Percentiles rank a stretch among this genome's conserved stretches.
phyloP scores from a whole-genome alignment of 1,140 invertebrate genomes.

The Nephila pilipes region DNA sequence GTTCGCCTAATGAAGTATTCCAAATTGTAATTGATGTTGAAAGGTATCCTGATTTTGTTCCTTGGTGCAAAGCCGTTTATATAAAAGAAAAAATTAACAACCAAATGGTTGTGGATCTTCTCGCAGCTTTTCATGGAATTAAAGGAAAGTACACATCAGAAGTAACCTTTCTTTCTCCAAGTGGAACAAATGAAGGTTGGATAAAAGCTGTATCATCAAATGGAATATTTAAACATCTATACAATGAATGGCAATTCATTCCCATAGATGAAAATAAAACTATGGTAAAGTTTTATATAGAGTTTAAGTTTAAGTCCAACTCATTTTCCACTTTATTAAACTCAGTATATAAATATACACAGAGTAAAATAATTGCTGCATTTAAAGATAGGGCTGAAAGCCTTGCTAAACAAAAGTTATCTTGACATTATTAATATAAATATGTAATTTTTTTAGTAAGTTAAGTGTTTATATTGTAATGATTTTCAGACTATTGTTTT shows the following conservation, averaged over 20 bases:
- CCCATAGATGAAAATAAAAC: no score
- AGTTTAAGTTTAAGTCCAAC: no score
- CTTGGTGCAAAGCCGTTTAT: no score
- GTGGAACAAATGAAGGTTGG: constrained; percentile 38
- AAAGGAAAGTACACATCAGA: constrained; percentile 46
- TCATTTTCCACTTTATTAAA: no score
- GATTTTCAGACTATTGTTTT: constrained; percentile 44
- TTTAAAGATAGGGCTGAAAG: constrained; percentile 44
- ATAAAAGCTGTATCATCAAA: constrained; percentile 44
- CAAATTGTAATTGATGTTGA: no score
- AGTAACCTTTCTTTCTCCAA: constrained; percentile 34
- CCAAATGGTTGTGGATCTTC: constrained; percentile 46
- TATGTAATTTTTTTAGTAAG: constrained; percentile 52
- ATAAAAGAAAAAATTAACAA: constrained; percentile 43
- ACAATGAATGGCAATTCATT: no score
- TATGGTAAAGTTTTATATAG: no score
- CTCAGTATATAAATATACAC: no score
- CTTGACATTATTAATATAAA: constrained; percentile 29
- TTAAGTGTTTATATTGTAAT: constrained; percentile 46
- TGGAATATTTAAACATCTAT: no score
- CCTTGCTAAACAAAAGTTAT: constrained; percentile 45
- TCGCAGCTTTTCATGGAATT: constrained; percentile 49
- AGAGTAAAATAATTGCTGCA: no score
- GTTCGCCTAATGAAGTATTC: no score
- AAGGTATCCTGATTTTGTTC: no score